These are phyloP conservation scores for Drosophila quasianomalipes DNA, from an alignment of 2,888 invertebrate species.

Conservation along the genomic window DNA sequence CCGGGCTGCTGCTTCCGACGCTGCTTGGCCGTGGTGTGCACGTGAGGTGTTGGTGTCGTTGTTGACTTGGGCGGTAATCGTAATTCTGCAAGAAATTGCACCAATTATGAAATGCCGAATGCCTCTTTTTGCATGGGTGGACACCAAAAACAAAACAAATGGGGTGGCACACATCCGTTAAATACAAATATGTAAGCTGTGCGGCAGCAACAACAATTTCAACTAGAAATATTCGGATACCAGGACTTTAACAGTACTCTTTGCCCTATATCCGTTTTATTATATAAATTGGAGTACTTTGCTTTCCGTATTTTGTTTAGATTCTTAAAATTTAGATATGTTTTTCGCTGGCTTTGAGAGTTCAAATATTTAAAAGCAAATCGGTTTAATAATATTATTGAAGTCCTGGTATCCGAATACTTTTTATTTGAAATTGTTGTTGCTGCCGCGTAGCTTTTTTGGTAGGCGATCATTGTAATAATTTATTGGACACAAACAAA, in stretches of 20 bases:
- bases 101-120: slow-evolving; percentile 73
- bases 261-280: neutral
- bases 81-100: slow-evolving; percentile 84
- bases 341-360: neutral
- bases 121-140: slow-evolving; percentile 31
- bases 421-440: neutral
- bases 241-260: neutral
- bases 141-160: slow-evolving; percentile 43
- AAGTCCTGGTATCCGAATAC: neutral
- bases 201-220: slow-evolving; percentile 26
- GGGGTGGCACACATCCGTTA: slow-evolving; percentile 26
- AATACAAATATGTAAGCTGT: slow-evolving; percentile 27
- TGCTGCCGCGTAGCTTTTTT: neutral
- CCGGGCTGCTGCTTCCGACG: slow-evolving; percentile 82
- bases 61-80: slow-evolving; percentile 85
- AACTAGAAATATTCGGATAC: slow-evolving; percentile 24
- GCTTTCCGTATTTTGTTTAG: neutral
- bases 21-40: slow-evolving; percentile 83
- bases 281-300: neutral
- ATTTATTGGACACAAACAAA: neutral
- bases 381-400: neutral
- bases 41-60: slow-evolving; percentile 83
- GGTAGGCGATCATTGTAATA: neutral
- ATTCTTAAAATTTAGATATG: neutral
- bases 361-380: neutral